phyloP scores from a whole-genome alignment of 2,797 vertebrate genomes.

The Gambelia wislizenii region DNA sequence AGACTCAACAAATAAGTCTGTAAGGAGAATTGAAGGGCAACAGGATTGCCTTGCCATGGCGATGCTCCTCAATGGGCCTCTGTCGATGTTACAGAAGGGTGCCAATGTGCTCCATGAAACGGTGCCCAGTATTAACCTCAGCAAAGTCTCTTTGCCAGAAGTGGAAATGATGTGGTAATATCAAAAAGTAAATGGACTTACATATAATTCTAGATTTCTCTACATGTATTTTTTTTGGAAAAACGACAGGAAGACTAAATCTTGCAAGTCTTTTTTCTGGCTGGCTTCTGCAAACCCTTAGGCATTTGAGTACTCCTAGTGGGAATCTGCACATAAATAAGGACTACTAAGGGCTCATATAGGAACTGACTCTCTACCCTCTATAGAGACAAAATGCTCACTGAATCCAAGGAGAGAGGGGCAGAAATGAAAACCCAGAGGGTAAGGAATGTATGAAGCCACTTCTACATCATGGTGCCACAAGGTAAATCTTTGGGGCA shows the following conservation, averaged over 20 bases:
- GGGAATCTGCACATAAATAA: slow-evolving; percentile 21
- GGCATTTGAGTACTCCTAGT: slow-evolving; percentile 23
- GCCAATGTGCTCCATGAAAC: slow-evolving; percentile 65
- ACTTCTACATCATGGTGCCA: background rate
- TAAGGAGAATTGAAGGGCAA: slow-evolving; percentile 50
- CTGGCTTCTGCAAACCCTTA: background rate
- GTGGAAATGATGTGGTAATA: slow-evolving; percentile 78
- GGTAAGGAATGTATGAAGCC: background rate
- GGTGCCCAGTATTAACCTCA: slow-evolving; percentile 63
- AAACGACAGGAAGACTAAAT: slow-evolving; percentile 54
- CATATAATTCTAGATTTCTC: slow-evolving; percentile 76
- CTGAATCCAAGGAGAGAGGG: slow-evolving; percentile 23
- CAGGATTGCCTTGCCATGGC: slow-evolving; percentile 25
- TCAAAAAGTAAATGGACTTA: slow-evolving; percentile 75
- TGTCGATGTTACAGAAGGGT: slow-evolving; percentile 53
- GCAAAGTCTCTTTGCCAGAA: slow-evolving; percentile 73
- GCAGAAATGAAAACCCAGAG: background rate
- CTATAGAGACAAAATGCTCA: background rate
- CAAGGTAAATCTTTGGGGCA: background rate
- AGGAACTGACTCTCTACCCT: background rate
- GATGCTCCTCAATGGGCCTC: slow-evolving; percentile 66
- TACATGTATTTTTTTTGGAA: slow-evolving; percentile 69
- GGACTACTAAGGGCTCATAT: slow-evolving; percentile 23
- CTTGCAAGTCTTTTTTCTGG: background rate
- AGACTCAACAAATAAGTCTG: slow-evolving; percentile 71